These are phyloP conservation scores for Mamestra configurata DNA, from an alignment of 1,140 invertebrate genomes.

Conservation along the genomic window DNA sequence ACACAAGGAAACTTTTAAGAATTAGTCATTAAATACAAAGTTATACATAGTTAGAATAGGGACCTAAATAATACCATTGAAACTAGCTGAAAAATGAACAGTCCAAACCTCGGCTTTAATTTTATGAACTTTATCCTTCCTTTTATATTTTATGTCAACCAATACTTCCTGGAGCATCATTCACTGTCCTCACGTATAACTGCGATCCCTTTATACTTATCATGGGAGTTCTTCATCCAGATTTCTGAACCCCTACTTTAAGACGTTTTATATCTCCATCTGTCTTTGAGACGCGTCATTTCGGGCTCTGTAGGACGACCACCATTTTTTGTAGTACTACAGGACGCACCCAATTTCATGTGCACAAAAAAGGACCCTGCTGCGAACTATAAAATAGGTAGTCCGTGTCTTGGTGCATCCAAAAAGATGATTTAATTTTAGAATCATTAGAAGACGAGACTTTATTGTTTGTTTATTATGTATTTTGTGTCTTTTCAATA, in stretches of 20 bases:
- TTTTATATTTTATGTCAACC: no score
- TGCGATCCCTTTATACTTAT: background rate
- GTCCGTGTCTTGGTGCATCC: background rate
- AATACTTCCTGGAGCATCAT: background rate
- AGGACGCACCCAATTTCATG: background rate
- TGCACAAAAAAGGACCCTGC: background rate
- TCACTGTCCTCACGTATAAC: background rate
- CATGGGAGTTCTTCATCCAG: conserved; percentile 20
- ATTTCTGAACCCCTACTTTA: conserved; percentile 19
- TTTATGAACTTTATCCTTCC: no score
- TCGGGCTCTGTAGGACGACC: background rate
- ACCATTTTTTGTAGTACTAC: background rate
- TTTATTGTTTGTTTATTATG: no score
- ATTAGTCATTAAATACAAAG: no score
- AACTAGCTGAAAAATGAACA: no score
- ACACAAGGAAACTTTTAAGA: no score
- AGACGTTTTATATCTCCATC: conserved; percentile 45
- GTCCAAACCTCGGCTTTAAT: no score
- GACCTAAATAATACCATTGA: no score
- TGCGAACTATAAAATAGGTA: background rate
- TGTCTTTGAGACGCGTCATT: conserved; percentile 23
- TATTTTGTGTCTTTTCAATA: no score
- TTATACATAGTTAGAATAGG: no score
- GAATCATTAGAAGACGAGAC: no score
- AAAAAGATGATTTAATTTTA: no score